These are phyloP conservation scores for Egretta garzetta DNA, from an alignment of 2,113 vertebrate species.

Conservation along the genomic window DNA sequence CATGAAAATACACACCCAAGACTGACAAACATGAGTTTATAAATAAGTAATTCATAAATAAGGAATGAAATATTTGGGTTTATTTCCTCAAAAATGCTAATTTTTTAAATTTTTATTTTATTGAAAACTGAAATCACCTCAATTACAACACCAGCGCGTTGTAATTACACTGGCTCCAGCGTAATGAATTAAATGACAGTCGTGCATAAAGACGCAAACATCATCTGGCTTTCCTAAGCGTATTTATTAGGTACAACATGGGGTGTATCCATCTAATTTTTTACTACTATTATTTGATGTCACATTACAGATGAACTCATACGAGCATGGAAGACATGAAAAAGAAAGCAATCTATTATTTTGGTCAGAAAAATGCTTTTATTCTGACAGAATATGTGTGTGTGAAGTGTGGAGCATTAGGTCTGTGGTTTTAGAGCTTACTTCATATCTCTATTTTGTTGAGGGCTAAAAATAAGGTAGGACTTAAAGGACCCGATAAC, in stretches of 20 bases:
- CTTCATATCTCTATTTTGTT: conserved; percentile 33
- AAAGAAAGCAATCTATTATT: background rate
- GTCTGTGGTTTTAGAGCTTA: conserved; percentile 15
- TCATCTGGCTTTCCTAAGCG: background rate
- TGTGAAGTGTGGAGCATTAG: conserved; percentile 20
- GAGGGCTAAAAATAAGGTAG: conserved; percentile 16
- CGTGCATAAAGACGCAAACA: background rate
- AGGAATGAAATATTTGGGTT: background rate
- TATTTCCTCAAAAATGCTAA: background rate
- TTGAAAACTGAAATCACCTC: background rate
- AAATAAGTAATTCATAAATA: background rate
- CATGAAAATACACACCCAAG: background rate
- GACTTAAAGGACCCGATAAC: background rate
- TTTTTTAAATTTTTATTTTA: background rate
- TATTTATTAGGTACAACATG: background rate
- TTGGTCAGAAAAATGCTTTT: background rate
- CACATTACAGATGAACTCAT: background rate
- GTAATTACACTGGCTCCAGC: background rate
- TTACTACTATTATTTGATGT: background rate
- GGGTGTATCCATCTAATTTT: background rate
- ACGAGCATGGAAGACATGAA: background rate
- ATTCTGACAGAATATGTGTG: background rate
- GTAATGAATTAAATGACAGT: background rate
- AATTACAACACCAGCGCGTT: background rate
- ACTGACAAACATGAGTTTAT: background rate